Percentiles rank a stretch among this genome's conserved stretches.
Conservation (phyloP, 2,113 vertebrate genomes). For the Scomber colias region DNA sequence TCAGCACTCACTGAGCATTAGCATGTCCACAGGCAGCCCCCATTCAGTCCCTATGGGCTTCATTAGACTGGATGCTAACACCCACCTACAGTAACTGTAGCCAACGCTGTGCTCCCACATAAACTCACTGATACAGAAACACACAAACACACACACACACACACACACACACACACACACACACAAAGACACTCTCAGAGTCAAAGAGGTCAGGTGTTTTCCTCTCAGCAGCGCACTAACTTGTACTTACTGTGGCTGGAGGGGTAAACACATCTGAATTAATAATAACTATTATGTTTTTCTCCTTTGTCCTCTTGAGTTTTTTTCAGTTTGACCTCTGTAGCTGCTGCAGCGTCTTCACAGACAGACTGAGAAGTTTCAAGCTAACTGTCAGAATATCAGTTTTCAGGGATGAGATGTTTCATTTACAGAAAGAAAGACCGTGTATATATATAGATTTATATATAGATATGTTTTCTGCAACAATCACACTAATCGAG, state of each 20-base stretch:
- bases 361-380: background rate
- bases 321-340: conserved; percentile 31
- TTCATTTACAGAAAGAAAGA: background rate
- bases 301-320: conserved; percentile 15
- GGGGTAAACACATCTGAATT: conserved; percentile 41
- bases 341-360: background rate
- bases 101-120: conserved; percentile 21
- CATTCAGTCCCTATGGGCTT: conserved; percentile 71
- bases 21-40: conserved; percentile 63
- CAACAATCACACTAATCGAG: too few relatives aligned
- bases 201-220: conserved; percentile 46
- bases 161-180: conserved; percentile 23
- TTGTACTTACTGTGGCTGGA: conserved; percentile 16
- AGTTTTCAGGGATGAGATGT: background rate
- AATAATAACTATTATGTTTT: conserved; percentile 20
- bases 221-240: conserved; percentile 6
- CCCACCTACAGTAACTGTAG: conserved; percentile 56
- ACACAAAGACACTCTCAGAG: background rate
- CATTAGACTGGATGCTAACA: conserved; percentile 73
- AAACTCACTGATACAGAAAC: conserved; percentile 14
- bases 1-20: conserved; percentile 48
- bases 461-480: background rate
- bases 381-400: background rate
- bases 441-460: too few relatives aligned
- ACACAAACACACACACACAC: conserved; percentile 25